These are phyloP conservation scores for Channa maculata DNA, from an alignment of 2,113 vertebrate species.

Conservation along the genomic window DNA sequence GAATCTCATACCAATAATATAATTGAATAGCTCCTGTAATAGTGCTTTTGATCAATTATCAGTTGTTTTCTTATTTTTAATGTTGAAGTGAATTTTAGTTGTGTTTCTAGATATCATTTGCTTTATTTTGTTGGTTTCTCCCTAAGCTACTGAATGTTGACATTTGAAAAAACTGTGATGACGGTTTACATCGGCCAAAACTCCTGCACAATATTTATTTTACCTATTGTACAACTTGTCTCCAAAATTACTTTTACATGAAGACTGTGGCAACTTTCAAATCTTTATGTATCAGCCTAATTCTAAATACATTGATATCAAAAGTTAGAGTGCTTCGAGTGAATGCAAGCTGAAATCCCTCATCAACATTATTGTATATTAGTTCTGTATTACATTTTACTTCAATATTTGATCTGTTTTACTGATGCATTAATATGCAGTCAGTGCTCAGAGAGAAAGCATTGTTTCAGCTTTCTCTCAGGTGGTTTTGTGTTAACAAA, in stretches of 20 bases:
- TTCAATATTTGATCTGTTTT: not conserved
- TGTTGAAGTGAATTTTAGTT: slow-evolving; percentile 8
- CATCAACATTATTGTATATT: too few species aligned
- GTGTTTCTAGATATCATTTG: slow-evolving; percentile 15
- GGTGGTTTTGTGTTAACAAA: not conserved
- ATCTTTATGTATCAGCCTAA: slow-evolving; percentile 8
- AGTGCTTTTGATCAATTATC: slow-evolving; percentile 15
- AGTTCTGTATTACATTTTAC: not conserved
- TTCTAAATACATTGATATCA: not conserved
- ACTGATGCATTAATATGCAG: not conserved
- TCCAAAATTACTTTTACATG: slow-evolving; percentile 3
- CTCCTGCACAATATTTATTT: not conserved
- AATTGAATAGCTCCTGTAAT: not conserved
- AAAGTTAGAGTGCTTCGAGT: not conserved
- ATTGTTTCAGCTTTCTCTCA: not conserved
- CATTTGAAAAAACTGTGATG: too few species aligned
- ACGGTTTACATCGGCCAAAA: slow-evolving; percentile 2
- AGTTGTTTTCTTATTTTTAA: slow-evolving; percentile 31
- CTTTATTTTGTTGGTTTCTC: not conserved
- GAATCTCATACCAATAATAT: not conserved
- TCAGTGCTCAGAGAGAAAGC: not conserved
- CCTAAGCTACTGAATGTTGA: not conserved
- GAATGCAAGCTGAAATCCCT: too few species aligned
- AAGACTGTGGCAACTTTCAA: slow-evolving; percentile 2
- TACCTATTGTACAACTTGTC: not conserved